Conservation (phyloP, 2,113 vertebrate genomes). For the Cyanocitta stelleri region DNA sequence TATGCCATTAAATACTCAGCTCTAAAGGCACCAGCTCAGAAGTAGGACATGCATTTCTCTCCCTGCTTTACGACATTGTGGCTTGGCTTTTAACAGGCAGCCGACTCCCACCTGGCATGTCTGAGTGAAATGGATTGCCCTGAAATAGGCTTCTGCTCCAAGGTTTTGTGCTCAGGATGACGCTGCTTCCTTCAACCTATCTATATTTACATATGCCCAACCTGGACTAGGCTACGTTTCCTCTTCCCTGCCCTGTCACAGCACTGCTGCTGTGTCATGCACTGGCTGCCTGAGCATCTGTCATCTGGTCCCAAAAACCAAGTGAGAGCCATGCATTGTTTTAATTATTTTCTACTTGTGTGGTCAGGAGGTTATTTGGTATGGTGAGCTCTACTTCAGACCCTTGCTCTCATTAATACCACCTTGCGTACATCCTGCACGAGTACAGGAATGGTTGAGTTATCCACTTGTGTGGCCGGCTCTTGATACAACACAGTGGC, state of each 20-base stretch:
- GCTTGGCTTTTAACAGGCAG: not conserved
- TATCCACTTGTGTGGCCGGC: constrained; percentile 77
- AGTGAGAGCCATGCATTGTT: constrained; percentile 63
- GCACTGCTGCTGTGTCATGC: constrained; percentile 30
- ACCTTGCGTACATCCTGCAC: constrained; percentile 60
- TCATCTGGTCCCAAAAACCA: constrained; percentile 70
- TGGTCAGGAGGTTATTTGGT: constrained; percentile 78
- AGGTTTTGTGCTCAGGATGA: not conserved
- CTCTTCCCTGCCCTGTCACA: not conserved
- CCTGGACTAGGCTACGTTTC: not conserved
- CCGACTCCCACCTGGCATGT: not conserved
- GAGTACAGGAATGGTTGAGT: constrained; percentile 41
- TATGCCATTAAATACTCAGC: not conserved
- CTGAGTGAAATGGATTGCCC: not conserved
- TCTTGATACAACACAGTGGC: constrained; percentile 67
- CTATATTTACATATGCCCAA: not conserved
- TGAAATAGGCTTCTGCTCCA: not conserved
- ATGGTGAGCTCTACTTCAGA: constrained; percentile 64
- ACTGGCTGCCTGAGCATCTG: constrained; percentile 51
- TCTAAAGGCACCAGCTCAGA: not conserved
- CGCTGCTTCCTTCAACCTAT: not conserved
- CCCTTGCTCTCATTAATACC: constrained; percentile 65
- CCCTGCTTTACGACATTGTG: not conserved
- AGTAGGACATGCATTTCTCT: not conserved
- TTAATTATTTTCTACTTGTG: constrained; percentile 81